Percentiles rank a stretch among this genome's conserved stretches.
Evolutionary conservation across 2,113 vertebrate species (phyloP).

Genomic region (Tragelaphus imberbis): DNA sequence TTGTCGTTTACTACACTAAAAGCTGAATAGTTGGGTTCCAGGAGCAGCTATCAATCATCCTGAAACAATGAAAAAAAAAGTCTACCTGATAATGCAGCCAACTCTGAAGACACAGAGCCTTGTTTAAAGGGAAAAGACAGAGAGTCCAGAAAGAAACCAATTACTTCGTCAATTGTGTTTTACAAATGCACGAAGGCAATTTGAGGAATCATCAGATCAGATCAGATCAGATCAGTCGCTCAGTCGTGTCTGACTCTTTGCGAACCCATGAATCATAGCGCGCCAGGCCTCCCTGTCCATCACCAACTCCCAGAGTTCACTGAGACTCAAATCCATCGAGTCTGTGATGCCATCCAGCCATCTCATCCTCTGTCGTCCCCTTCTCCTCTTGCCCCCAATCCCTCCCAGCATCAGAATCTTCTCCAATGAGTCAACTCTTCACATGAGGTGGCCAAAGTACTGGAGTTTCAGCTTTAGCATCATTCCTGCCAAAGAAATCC

Average conservation of each 20-base stretch:
- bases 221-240: no score
- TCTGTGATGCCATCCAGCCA: fast-evolving
- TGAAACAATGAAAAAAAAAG: neutral
- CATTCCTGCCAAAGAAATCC: no score
- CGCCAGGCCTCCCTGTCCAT: no score
- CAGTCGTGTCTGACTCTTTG: fast-evolving
- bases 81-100: neutral
- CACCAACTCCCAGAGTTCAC: no score
- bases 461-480: no score
- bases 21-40: neutral
- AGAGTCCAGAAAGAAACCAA: neutral
- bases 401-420: no score
- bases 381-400: no score
- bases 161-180: neutral
- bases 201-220: neutral
- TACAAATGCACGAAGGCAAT: neutral
- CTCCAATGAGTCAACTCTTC: no score
- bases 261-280: no score
- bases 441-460: no score
- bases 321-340: no score
- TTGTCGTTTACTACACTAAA: neutral
- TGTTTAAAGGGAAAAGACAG: neutral
- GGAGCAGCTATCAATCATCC: neutral
- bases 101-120: neutral
- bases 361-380: no score